phyloP scores from a whole-genome alignment of 2,797 vertebrate genomes.

The Sitta carolinensis region DNA sequence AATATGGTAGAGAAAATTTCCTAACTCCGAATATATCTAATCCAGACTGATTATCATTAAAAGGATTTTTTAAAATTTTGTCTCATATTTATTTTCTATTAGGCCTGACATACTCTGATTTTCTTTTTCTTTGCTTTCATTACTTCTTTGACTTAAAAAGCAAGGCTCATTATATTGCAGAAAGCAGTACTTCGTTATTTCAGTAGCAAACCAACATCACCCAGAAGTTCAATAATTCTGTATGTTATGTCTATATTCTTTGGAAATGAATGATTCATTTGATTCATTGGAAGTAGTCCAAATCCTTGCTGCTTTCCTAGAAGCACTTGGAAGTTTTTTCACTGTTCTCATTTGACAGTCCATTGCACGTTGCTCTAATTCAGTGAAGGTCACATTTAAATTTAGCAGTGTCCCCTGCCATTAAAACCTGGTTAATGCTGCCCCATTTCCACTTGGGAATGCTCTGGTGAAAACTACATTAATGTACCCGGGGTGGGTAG shows the following conservation, averaged over 20 bases:
- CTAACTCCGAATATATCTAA: not conserved
- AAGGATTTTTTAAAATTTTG: not conserved
- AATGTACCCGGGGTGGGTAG: fast-evolving
- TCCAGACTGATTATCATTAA: not conserved
- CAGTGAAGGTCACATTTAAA: conserved; percentile 26
- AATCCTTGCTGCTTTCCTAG: not conserved
- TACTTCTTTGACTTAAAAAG: not conserved
- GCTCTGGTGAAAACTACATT: not conserved
- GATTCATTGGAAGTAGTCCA: not conserved
- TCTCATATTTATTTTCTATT: not conserved
- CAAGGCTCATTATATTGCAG: not conserved
- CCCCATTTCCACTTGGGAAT: not conserved
- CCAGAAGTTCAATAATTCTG: not conserved
- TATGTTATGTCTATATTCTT: not conserved
- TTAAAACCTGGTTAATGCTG: not conserved
- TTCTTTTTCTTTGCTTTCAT: not conserved
- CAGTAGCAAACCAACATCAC: not conserved
- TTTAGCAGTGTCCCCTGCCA: not conserved
- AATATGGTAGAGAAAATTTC: not conserved
- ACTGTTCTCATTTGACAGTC: not conserved
- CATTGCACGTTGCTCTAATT: conserved; percentile 5
- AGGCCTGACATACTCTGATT: not conserved
- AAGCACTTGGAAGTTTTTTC: not conserved
- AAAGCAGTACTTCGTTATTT: not conserved
- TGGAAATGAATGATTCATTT: not conserved